Evolutionary conservation across 2,113 vertebrate genomes (phyloP), one percentile per base, ranked within the genome.

Genomic region (Emydocephalus ijimae): DNA sequence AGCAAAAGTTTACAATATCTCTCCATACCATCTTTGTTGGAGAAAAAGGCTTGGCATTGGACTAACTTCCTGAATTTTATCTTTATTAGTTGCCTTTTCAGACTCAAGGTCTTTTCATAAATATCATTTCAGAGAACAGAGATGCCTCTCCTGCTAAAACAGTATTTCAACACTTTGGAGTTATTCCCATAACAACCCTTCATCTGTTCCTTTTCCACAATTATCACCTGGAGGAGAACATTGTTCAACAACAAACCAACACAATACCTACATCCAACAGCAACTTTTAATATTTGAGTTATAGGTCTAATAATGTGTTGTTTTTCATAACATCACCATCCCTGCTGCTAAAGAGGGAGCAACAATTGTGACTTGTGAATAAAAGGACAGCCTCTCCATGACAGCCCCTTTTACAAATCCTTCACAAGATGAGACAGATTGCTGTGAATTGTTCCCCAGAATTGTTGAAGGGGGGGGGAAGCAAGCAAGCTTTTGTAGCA

Each of bases 401-500:
- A 81, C 34, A 39, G 34, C 15, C 34, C 6, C 34, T 81, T 8
- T 81, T 81, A 81, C 34, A 81, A 81, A 81, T 81, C 74, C 45
- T 29, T 87, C 45, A 87, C 23, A 5, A 50, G 85, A 87, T 50
- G 43, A 50, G 85, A 50, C 24, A 87, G 85, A 48, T 50, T 48
- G 85, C 9, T 24, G 94, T 96, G 96, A 95, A 96, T 88, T 85
- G 34, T 81, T 45, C 69, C 54, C 1, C 43, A 90, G 93, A 97
- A 97, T 93, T 93, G 90, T 94, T 93, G 87, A 90, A 10, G 2
- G 5, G 92, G 96, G 94, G 94, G 95, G 96, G 90, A 29, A 4
- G 1, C 5, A 34, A 43, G 74, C 34, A 81, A 96, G 94, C 95
- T 96, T 95, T 92, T 94, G 95, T 94, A 94, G 94, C 93, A 94